A percentile compares a stretch with the other conserved stretches of the same genome.
These are phyloP conservation scores for Sus scrofa DNA, from an alignment of 2,113 vertebrate genomes.

Conservation along the genomic window DNA sequence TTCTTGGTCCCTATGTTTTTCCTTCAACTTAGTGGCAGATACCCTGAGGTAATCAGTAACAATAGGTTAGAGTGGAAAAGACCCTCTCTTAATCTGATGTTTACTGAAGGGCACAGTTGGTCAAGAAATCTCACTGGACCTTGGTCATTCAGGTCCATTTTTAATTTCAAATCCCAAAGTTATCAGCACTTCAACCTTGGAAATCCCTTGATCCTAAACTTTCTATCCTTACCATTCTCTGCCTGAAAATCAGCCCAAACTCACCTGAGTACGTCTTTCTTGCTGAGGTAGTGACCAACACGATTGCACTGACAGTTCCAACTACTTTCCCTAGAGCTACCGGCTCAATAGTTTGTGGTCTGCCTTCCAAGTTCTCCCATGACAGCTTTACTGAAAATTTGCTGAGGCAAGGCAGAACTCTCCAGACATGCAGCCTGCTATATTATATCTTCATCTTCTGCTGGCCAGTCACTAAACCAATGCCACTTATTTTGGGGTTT, in stretches of 20 bases:
- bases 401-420: neutral
- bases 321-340: neutral
- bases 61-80: neutral
- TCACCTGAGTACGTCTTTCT: neutral
- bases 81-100: neutral
- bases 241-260: neutral
- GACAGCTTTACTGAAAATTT: neutral
- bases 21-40: neutral
- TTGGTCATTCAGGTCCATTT: constrained; percentile 30
- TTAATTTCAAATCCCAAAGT: neutral
- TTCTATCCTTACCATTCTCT: neutral
- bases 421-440: neutral
- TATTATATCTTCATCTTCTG: neutral
- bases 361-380: neutral
- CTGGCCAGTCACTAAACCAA: neutral
- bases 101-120: constrained; percentile 16
- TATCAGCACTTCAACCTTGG: neutral
- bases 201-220: neutral
- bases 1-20: neutral
- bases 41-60: neutral
- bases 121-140: constrained; percentile 10
- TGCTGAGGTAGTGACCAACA: neutral
- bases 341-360: neutral
- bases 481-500: neutral
- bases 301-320: neutral